These are phyloP conservation scores for Mormoops blainvillei DNA, from an alignment of 2,113 vertebrate genomes.

Conservation along the genomic window DNA sequence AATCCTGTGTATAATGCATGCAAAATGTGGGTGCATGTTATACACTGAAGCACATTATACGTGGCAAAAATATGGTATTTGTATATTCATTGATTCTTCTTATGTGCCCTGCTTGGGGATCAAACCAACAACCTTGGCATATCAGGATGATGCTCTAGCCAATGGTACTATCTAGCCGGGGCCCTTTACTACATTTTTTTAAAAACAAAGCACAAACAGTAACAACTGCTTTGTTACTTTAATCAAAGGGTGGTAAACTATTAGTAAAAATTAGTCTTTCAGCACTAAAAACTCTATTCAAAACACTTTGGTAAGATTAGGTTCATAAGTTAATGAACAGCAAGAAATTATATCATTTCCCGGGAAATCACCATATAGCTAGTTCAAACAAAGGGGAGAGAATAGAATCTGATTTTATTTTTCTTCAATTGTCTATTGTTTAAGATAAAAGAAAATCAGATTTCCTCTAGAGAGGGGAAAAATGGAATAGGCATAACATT, in stretches of 20 bases:
- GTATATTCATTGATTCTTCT: too few relatives aligned
- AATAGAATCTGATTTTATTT: neutral
- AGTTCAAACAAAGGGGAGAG: neutral
- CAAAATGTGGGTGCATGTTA: too few relatives aligned
- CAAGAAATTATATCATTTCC: neutral
- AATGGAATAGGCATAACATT: neutral
- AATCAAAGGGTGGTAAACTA: neutral
- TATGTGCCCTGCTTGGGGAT: too few relatives aligned
- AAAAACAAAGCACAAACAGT: neutral
- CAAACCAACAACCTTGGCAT: too few relatives aligned
- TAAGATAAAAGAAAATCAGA: neutral
- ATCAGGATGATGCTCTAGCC: too few relatives aligned
- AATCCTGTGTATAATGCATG: too few relatives aligned
- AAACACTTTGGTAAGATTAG: neutral
- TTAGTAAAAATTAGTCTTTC: neutral
- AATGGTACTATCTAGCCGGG: too few relatives aligned
- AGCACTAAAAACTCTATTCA: neutral
- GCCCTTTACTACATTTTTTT: neutral
- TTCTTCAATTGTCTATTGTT: neutral
- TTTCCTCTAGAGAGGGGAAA: neutral
- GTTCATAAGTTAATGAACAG: neutral
- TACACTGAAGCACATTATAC: too few relatives aligned
- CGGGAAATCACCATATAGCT: neutral
- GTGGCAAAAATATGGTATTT: too few relatives aligned
- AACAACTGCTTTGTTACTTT: neutral